These are phyloP conservation scores for Amyelois transitella DNA, from an alignment of 1,140 invertebrate species.

Conservation along the genomic window DNA sequence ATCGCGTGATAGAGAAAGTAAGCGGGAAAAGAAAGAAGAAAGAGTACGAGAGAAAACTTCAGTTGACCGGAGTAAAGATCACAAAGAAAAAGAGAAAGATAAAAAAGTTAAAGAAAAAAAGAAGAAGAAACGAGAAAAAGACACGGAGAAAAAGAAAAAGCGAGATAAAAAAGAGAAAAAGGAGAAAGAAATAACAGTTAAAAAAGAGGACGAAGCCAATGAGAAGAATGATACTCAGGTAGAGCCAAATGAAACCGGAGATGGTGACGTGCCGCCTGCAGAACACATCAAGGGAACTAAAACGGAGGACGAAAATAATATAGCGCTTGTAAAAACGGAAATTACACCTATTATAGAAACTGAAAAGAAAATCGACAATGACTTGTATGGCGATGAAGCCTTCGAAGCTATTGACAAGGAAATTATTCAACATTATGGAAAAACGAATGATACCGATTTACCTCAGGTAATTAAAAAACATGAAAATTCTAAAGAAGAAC, in stretches of 20 bases:
- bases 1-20: constrained; percentile 50
- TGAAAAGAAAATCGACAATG: constrained; percentile 37
- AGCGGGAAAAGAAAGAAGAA: constrained; percentile 62
- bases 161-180: constrained; percentile 70
- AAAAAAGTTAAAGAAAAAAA: constrained; percentile 67
- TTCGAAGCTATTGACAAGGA: constrained; percentile 62
- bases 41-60: constrained; percentile 54
- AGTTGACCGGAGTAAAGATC: constrained; percentile 49
- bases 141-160: constrained; percentile 65
- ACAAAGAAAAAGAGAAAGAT: constrained; percentile 69
- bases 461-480: constrained; percentile 26
- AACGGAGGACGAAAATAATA: constrained; percentile 10
- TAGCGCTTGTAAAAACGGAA: constrained; percentile 16
- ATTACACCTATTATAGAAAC: neutral
- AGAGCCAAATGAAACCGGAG: constrained; percentile 16
- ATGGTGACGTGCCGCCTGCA: constrained; percentile 19
- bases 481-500: constrained; percentile 49
- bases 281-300: constrained; percentile 3
- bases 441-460: constrained; percentile 36
- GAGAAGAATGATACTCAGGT: constrained; percentile 21
- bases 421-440: constrained; percentile 68
- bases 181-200: constrained; percentile 46
- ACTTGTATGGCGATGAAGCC: constrained; percentile 64
- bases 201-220: constrained; percentile 35
- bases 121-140: constrained; percentile 65